Percentiles rank a stretch among this genome's conserved stretches.
phyloP scores from a whole-genome alignment of 2,797 vertebrate species.

The Poecilia gillii region DNA sequence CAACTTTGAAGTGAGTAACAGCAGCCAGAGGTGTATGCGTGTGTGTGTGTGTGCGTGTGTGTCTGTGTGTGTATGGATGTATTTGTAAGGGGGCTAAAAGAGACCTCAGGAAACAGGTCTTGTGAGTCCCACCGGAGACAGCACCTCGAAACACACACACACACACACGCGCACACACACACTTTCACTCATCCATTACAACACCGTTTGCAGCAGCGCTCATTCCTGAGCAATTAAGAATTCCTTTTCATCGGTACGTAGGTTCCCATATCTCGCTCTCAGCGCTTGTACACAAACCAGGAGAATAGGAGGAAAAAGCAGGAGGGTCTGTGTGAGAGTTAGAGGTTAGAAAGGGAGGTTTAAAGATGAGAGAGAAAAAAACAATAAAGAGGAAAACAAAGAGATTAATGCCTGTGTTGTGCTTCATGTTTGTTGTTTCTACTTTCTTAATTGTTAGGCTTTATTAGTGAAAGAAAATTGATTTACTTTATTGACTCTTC shows the following conservation, averaged over 20 bases:
- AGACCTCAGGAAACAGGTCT: conserved; percentile 87
- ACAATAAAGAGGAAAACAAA: conserved; percentile 63
- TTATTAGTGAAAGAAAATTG: conserved; percentile 61
- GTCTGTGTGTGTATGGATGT: conserved; percentile 29
- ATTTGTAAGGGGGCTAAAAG: conserved; percentile 75
- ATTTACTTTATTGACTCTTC: conserved; percentile 58
- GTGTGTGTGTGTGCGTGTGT: conserved; percentile 48
- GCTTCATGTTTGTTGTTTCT: conserved; percentile 50
- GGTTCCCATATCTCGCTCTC: conserved; percentile 79
- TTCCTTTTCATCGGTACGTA: conserved; percentile 88
- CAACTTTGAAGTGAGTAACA: conserved; percentile 94
- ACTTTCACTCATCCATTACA: conserved; percentile 76
- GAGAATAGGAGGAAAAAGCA: conserved; percentile 40
- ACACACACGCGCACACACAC: conserved; percentile 31
- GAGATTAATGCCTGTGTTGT: conserved; percentile 38
- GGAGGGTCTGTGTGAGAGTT: conserved; percentile 33
- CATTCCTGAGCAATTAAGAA: conserved; percentile 88
- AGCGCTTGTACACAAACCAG: conserved; percentile 67
- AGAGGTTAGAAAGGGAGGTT: conserved; percentile 30
- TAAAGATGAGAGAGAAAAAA: conserved; percentile 18
- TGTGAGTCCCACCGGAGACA: conserved; percentile 70
- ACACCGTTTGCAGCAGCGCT: conserved; percentile 79
- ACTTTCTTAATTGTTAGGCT: conserved; percentile 44
- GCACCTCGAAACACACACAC: conserved; percentile 58
- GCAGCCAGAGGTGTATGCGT: conserved; percentile 83